Percentiles rank a stretch among this genome's conserved stretches.
Conservation (phyloP, 2,888 invertebrate species). For the Watsonalla binaria region DNA sequence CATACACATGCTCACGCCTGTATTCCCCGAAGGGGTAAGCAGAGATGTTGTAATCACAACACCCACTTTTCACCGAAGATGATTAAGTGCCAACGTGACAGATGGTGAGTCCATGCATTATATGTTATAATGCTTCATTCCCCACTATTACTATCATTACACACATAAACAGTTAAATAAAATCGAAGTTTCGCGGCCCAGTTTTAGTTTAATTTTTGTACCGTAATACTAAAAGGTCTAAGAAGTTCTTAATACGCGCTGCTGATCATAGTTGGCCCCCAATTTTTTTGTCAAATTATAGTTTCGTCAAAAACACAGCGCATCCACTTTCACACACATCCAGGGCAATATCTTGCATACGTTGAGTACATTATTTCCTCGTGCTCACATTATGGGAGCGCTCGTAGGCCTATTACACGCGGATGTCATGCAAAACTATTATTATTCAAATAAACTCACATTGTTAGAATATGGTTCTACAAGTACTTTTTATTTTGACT, state of each 20-base stretch:
- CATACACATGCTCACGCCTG: no score
- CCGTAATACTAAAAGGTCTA: no score
- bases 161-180: no score
- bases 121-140: no score
- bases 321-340: not conserved
- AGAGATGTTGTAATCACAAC: no score
- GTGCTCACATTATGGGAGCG: constrained; percentile 24
- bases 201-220: no score
- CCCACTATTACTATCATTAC: no score
- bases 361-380: constrained; percentile 17
- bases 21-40: no score
- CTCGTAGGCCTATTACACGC: constrained; percentile 25
- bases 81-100: no score
- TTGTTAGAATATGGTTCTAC: not conserved
- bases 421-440: not conserved
- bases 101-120: no score
- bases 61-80: no score
- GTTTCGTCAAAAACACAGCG: not conserved
- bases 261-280: not conserved
- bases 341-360: not conserved
- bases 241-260: not conserved
- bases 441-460: not conserved
- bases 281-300: not conserved
- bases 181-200: no score
- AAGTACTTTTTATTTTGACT: not conserved